phyloP scores from a whole-genome alignment of 2,888 invertebrate genomes.

The Linhomoeus sp. region DNA sequence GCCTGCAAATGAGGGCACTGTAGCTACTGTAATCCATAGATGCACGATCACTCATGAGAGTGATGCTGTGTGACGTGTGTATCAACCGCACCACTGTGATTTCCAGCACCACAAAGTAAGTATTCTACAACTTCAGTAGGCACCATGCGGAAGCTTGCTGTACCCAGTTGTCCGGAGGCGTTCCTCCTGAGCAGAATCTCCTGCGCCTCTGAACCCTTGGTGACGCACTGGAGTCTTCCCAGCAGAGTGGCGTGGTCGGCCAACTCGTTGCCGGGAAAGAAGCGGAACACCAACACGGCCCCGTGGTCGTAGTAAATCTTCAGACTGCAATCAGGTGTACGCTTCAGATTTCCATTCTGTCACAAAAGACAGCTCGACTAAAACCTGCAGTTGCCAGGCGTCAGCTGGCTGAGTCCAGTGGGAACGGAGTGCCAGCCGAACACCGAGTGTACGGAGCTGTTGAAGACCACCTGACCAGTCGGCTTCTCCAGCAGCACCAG shows the following conservation, averaged over 20 bases:
- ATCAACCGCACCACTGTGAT: too few relatives aligned
- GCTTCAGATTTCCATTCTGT: too few relatives aligned
- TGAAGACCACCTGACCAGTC: conserved; percentile 60
- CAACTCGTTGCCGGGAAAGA: not conserved
- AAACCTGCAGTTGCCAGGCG: too few relatives aligned
- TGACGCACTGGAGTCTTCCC: conserved; percentile 56
- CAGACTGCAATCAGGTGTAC: conserved; percentile 34
- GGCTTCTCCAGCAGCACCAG: conserved; percentile 65
- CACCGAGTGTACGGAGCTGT: conserved; percentile 58
- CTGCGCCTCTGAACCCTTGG: conserved; percentile 43
- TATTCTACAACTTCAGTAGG: too few relatives aligned
- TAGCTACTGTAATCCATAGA: too few relatives aligned
- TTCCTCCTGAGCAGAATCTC: conserved; percentile 62
- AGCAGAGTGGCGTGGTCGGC: conserved; percentile 37
- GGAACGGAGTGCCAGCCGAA: conserved; percentile 41
- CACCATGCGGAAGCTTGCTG: too few relatives aligned
- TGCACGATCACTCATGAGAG: too few relatives aligned
- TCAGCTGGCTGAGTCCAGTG: too few relatives aligned
- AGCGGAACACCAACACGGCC: conserved; percentile 52
- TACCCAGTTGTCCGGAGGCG: conserved; percentile 58
- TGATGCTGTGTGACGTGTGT: too few relatives aligned
- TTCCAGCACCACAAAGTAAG: too few relatives aligned
- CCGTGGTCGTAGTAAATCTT: conserved; percentile 78
- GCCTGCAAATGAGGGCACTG: too few relatives aligned
- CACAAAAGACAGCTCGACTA: too few relatives aligned